A percentile compares a stretch with the other conserved stretches of the same genome.
phyloP scores from a whole-genome alignment of 2,888 invertebrate species.

The Caradrina kadenii region DNA sequence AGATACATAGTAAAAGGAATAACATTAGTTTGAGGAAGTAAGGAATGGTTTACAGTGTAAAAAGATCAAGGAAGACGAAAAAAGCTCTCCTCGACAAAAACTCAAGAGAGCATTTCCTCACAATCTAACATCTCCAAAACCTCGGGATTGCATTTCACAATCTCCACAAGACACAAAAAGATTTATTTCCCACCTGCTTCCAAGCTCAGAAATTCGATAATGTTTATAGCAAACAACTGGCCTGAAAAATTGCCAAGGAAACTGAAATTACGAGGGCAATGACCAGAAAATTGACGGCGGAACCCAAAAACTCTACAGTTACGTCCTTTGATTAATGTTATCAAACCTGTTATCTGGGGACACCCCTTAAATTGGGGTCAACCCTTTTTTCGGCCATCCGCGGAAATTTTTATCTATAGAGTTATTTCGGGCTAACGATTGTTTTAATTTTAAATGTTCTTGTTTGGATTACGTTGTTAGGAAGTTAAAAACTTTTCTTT shows the following conservation, averaged over 20 bases:
- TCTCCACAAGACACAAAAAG: constrained; percentile 27
- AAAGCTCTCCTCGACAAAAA: not conserved
- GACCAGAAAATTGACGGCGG: constrained; percentile 87
- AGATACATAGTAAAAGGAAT: too few relatives aligned
- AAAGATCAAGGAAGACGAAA: not conserved
- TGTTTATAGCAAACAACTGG: constrained; percentile 80
- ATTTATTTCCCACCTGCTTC: constrained; percentile 51
- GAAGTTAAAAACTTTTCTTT: constrained; percentile 21
- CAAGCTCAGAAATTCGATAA: constrained; percentile 59
- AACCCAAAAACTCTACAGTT: constrained; percentile 73
- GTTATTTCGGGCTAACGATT: constrained; percentile 61
- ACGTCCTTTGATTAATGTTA: constrained; percentile 88
- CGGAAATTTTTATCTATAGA: constrained; percentile 72
- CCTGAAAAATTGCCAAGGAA: constrained; percentile 84
- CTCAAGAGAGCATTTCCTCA: not conserved
- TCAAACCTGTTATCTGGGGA: constrained; percentile 84
- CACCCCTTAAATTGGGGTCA: constrained; percentile 80
- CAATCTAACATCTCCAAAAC: constrained; percentile 15
- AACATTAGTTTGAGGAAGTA: too few relatives aligned
- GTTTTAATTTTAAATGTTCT: constrained; percentile 62
- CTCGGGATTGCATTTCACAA: constrained; percentile 33
- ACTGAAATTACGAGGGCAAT: constrained; percentile 85
- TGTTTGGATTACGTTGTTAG: constrained; percentile 44
- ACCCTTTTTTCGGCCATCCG: constrained; percentile 69
- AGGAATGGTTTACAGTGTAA: too few relatives aligned